These are phyloP conservation scores for Drosophila longiperda DNA, from an alignment of 2,888 invertebrate genomes.

Conservation along the genomic window DNA sequence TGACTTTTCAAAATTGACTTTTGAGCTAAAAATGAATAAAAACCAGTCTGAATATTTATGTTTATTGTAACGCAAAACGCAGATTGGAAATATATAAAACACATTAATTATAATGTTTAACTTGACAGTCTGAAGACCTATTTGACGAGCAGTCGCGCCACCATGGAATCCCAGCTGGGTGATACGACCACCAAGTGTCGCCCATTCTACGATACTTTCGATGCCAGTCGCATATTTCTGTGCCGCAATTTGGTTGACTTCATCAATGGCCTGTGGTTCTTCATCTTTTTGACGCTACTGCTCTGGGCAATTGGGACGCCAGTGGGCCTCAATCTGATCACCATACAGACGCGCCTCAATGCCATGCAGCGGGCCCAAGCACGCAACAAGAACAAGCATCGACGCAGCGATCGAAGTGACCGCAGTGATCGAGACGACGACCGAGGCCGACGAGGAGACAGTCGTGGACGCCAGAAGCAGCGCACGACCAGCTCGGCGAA, in stretches of 20 bases:
- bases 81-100: neutral
- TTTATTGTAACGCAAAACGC: neutral
- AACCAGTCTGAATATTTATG: neutral
- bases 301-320: slow-evolving; percentile 88
- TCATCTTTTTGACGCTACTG: slow-evolving; percentile 86
- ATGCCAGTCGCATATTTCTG: slow-evolving; percentile 87
- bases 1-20: neutral
- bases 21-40: neutral
- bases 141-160: slow-evolving; percentile 88
- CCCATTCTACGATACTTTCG: slow-evolving; percentile 90
- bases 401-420: slow-evolving; percentile 54
- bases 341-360: slow-evolving; percentile 80
- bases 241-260: slow-evolving; percentile 84
- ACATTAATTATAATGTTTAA: neutral
- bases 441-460: slow-evolving; percentile 34
- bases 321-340: slow-evolving; percentile 87
- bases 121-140: slow-evolving; percentile 87
- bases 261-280: slow-evolving; percentile 89
- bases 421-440: slow-evolving; percentile 39
- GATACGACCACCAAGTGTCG: slow-evolving; percentile 89
- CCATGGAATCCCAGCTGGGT: slow-evolving; percentile 88
- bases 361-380: slow-evolving; percentile 63
- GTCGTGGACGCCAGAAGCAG: slow-evolving; percentile 57
- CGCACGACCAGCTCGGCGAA: slow-evolving; percentile 55
- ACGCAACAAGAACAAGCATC: slow-evolving; percentile 61